Conservation (phyloP, 2,797 vertebrate genomes). For the Nothura maculosa region DNA sequence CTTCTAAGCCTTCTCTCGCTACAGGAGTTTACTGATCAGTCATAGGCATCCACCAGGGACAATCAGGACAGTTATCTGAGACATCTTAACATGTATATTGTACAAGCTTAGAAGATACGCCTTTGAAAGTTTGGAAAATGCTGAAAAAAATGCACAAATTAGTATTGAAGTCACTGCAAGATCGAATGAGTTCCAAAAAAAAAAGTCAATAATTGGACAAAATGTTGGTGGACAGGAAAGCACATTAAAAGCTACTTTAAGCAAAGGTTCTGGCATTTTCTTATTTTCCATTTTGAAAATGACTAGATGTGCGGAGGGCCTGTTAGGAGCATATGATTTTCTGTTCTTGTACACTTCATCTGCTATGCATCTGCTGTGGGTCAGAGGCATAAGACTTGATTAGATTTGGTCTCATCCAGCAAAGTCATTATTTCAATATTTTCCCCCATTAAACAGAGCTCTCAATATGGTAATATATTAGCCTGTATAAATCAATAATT, state of each 20-base stretch:
- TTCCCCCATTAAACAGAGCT: background rate
- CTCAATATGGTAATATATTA: background rate
- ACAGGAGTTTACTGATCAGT: no score
- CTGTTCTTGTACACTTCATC: background rate
- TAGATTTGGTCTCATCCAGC: background rate
- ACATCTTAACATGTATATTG: background rate
- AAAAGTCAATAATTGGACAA: background rate
- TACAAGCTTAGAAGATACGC: background rate
- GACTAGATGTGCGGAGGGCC: background rate
- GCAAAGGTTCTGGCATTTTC: background rate
- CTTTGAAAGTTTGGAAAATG: background rate
- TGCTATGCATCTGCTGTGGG: background rate
- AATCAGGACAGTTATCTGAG: background rate
- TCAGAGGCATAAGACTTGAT: background rate
- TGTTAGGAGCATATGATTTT: accelerated
- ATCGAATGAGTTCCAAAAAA: background rate
- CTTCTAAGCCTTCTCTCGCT: background rate
- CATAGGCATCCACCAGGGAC: background rate
- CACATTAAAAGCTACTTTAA: background rate
- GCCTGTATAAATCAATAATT: background rate
- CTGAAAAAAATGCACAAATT: background rate
- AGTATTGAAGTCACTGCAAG: background rate
- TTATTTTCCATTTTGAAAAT: background rate
- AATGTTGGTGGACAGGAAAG: background rate
- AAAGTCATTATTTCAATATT: background rate